Base-by-base conservation (phyloP, 1,140 invertebrate genomes). In the Chymomyza costata region DNA sequence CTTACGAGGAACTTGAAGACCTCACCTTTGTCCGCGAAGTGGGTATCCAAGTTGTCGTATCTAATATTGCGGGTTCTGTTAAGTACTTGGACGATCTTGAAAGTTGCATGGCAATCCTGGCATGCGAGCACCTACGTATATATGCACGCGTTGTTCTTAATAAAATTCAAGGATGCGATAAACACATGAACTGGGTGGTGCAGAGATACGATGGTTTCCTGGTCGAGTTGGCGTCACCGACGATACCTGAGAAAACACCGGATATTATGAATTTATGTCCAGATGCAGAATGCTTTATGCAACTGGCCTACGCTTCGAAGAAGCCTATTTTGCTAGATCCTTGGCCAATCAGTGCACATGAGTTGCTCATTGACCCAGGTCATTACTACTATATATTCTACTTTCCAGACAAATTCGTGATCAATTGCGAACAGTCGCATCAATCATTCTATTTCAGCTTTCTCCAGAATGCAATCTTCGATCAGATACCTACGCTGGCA, bases 1-100 rank as follows among this genome's bases (percentile, higher is more conserved):
- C 83, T 3, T 56, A 67, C 17, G 83, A 85, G 37, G 83, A 85
- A 31, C 34, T 85, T 3, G 83, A 85, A 51, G 83, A 85, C 16
- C 44, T 83, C 3, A 82, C 83, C 2, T 85, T 85, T 34, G 64
- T 65, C 13, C 64, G 62, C 1, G 80, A 82, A 31, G 71, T 70
- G 16, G 83, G 83, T 5, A 34, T 85, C 1, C 80, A 83, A 37
- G 65, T 83, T 25, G 51, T 85, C 0, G 44, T 85, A 2, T 82
- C 73, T 5, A 16, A 76, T 19, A 54, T 82, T 5, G 18, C 55
- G 0, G 83, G 83, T 16, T 68, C 54, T 5, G 16, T 48, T 0
- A 11, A 39, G 10, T 85, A 85, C 32, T 18, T 83, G 6, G 25
- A 74, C 3, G 31, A 82, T 46, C 16, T 85, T 41, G 49, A 67